A percentile compares a stretch with the other conserved stretches of the same genome.
phyloP scores from a whole-genome alignment of 1,140 invertebrate species.

The Drosophila ironensis region DNA sequence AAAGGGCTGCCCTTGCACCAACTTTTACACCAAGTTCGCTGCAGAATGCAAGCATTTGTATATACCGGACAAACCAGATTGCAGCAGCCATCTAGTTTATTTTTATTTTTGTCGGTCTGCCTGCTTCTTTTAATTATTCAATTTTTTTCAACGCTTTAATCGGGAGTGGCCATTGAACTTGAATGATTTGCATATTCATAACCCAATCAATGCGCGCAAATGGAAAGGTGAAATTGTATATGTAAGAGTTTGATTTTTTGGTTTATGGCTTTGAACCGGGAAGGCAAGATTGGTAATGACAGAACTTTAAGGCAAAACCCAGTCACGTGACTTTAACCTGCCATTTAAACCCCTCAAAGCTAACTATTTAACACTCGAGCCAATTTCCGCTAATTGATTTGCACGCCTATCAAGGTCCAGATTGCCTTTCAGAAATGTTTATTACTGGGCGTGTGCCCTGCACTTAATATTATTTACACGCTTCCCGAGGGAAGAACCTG shows the following conservation, averaged over 20 bases:
- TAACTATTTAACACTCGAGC: background rate
- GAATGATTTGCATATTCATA: constrained; percentile 26
- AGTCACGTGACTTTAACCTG: constrained; percentile 60
- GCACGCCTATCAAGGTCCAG: background rate
- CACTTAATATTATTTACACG: background rate
- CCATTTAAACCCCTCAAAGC: constrained; percentile 52
- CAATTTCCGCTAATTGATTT: background rate
- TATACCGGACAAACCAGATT: constrained; percentile 61
- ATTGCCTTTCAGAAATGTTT: background rate
- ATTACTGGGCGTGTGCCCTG: constrained; percentile 5
- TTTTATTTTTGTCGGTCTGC: background rate
- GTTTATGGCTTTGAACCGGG: background rate
- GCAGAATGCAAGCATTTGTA: background rate
- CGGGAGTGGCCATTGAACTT: constrained; percentile 50
- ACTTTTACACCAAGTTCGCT: background rate
- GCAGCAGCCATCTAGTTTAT: constrained; percentile 47
- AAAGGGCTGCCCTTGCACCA: background rate
- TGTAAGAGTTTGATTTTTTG: background rate
- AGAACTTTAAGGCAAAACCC: background rate
- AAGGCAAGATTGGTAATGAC: background rate
- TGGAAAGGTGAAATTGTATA: background rate
- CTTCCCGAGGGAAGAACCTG: background rate
- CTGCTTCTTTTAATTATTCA: constrained; percentile 22
- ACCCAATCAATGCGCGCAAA: background rate
- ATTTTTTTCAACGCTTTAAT: constrained; percentile 17